phyloP scores from a whole-genome alignment of 2,113 vertebrate genomes.

The Cebidichthys violaceus region DNA sequence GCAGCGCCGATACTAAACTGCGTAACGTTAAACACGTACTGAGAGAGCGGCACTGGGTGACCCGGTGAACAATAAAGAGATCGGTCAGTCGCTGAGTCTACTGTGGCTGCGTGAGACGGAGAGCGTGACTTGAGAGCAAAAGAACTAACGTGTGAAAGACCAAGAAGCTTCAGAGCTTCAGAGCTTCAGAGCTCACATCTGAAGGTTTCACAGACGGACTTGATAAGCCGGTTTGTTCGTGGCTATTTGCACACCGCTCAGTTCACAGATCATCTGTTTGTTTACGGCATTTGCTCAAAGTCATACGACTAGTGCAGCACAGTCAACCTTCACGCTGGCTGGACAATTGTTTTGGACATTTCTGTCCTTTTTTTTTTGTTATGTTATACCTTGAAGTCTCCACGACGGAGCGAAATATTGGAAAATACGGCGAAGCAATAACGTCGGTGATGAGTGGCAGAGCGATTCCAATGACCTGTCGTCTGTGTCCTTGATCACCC shows the following conservation, averaged over 20 bases:
- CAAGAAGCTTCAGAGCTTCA: no score
- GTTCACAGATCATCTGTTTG: constrained; percentile 17
- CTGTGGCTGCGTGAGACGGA: constrained; percentile 6
- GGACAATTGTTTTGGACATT: constrained; percentile 25
- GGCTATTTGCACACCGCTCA: constrained; percentile 27
- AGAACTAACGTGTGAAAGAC: constrained; percentile 19
- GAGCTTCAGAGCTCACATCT: neutral
- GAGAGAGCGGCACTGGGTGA: constrained; percentile 1
- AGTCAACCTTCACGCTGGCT: constrained; percentile 26
- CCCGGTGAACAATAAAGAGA: constrained; percentile 36
- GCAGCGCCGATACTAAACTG: neutral
- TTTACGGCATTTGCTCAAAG: constrained; percentile 28
- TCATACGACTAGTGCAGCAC: constrained; percentile 11
- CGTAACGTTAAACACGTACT: constrained; percentile 7
- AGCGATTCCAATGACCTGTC: constrained; percentile 36
- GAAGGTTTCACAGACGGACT: neutral
- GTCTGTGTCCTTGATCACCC: constrained; percentile 33
- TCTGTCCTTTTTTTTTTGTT: constrained; percentile 5
- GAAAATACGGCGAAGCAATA: neutral
- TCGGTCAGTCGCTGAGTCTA: constrained; percentile 1
- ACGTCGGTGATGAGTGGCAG: neutral
- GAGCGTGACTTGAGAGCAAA: constrained; percentile 14
- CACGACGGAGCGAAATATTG: constrained; percentile 12
- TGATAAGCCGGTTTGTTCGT: constrained; percentile 13
- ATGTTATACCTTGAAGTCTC: neutral